phyloP scores from a whole-genome alignment of 2,888 invertebrate species.

The Portevinia maculata region DNA sequence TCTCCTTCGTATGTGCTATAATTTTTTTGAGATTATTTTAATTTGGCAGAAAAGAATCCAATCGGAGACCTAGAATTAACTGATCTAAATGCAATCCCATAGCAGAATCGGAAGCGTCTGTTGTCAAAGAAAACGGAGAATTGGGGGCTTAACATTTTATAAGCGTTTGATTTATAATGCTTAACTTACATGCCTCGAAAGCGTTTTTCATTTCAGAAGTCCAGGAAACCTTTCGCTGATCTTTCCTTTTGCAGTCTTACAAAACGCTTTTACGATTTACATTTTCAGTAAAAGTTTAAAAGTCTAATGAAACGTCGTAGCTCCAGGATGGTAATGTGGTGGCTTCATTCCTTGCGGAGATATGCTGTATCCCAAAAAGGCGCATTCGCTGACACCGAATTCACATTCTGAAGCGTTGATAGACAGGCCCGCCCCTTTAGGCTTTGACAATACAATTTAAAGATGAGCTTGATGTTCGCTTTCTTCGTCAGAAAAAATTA shows the following conservation, averaged over 20 bases:
- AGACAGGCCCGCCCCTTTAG: background rate
- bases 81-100: slow-evolving; percentile 78
- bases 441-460: slow-evolving; percentile 44
- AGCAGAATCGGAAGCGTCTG: slow-evolving; percentile 27
- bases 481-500: slow-evolving; percentile 74
- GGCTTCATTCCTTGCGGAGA: slow-evolving; percentile 40
- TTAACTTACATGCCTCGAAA: background rate
- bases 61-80: slow-evolving; percentile 74
- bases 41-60: slow-evolving; percentile 79
- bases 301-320: slow-evolving; percentile 56
- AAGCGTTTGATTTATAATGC: background rate
- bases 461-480: slow-evolving; percentile 74
- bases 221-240: slow-evolving; percentile 1
- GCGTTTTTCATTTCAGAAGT: background rate
- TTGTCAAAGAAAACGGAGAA: slow-evolving; percentile 6
- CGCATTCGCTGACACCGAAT: slow-evolving; percentile 54
- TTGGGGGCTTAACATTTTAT: background rate
- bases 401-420: slow-evolving; percentile 52
- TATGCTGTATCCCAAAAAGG: slow-evolving; percentile 28
- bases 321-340: slow-evolving; percentile 45
- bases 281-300: too few relatives aligned
- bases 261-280: background rate
- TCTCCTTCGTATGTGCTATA: slow-evolving; percentile 80
- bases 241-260: background rate
- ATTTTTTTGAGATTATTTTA: slow-evolving; percentile 77